Evolutionary conservation across 2,113 vertebrate species (phyloP).

Genomic region (Tupaia tana): DNA sequence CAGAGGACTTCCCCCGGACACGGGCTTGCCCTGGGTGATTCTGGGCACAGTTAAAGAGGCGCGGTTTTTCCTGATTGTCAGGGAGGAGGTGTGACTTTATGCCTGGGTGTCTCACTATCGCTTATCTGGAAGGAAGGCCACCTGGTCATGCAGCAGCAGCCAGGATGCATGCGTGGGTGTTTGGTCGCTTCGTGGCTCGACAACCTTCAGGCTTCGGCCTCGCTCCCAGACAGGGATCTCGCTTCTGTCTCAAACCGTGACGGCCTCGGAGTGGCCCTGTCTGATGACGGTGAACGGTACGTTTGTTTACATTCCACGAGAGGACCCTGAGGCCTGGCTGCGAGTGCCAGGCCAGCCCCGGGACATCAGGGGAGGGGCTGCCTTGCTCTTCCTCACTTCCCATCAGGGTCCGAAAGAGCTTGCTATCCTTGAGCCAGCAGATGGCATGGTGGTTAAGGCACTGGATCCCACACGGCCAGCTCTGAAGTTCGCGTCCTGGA

Average conservation of each 20-base stretch:
- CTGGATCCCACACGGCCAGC: too few relatives aligned
- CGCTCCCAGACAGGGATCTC: background rate
- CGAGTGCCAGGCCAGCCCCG: background rate
- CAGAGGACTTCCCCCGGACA: background rate
- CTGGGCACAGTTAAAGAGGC: background rate
- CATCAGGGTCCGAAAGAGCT: background rate
- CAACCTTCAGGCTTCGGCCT: background rate
- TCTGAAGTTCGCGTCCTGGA: too few relatives aligned
- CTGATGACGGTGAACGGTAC: background rate
- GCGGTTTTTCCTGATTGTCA: constrained; percentile 2
- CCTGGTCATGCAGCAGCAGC: background rate
- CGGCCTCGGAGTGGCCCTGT: background rate
- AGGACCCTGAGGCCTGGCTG: background rate
- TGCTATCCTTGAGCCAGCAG: too few relatives aligned
- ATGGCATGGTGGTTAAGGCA: too few relatives aligned
- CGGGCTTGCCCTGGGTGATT: background rate
- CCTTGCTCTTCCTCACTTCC: constrained; percentile 7
- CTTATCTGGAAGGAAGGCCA: constrained; percentile 16
- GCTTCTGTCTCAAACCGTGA: background rate
- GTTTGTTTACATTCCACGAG: background rate
- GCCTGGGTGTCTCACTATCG: constrained; percentile 12
- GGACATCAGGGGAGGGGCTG: background rate
- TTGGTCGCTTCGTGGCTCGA: background rate
- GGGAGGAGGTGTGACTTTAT: background rate
- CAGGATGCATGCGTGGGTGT: background rate